These are phyloP conservation scores for Drosophila elegans DNA, from an alignment of 1,140 invertebrate species.

Conservation along the genomic window DNA sequence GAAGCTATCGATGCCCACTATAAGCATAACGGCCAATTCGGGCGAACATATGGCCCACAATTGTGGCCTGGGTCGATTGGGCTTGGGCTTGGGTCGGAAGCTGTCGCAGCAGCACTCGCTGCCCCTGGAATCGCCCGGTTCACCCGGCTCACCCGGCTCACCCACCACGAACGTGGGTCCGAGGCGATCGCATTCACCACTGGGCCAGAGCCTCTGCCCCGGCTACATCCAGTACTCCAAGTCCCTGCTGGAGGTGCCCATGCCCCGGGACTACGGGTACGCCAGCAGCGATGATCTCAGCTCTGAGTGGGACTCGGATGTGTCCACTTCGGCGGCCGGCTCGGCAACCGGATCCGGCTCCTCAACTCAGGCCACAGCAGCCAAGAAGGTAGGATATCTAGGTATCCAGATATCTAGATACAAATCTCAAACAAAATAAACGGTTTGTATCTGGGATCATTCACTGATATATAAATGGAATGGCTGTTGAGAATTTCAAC, in stretches of 20 bases:
- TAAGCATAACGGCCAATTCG: slow-evolving; percentile 69
- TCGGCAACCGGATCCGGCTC: slow-evolving; percentile 31
- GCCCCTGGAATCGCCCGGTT: slow-evolving; percentile 17
- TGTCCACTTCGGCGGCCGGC: slow-evolving; percentile 83
- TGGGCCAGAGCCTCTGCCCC: slow-evolving; percentile 80
- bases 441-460: too few relatives aligned
- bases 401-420: too few relatives aligned
- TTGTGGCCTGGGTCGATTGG: background rate
- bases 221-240: slow-evolving; percentile 93
- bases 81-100: slow-evolving; percentile 38
- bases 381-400: slow-evolving; percentile 55
- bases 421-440: too few relatives aligned
- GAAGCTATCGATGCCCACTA: slow-evolving; percentile 75
- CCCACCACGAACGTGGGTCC: slow-evolving; percentile 29
- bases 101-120: slow-evolving; percentile 52
- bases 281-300: slow-evolving; percentile 94
- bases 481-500: too few relatives aligned
- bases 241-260: slow-evolving; percentile 90
- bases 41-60: slow-evolving; percentile 55
- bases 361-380: slow-evolving; percentile 10
- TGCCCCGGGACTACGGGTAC: slow-evolving; percentile 91
- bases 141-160: slow-evolving; percentile 1
- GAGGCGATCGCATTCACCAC: slow-evolving; percentile 71
- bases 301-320: slow-evolving; percentile 95
- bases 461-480: too few relatives aligned